Conservation (phyloP, 2,797 vertebrate genomes). For the Mus caroli region DNA sequence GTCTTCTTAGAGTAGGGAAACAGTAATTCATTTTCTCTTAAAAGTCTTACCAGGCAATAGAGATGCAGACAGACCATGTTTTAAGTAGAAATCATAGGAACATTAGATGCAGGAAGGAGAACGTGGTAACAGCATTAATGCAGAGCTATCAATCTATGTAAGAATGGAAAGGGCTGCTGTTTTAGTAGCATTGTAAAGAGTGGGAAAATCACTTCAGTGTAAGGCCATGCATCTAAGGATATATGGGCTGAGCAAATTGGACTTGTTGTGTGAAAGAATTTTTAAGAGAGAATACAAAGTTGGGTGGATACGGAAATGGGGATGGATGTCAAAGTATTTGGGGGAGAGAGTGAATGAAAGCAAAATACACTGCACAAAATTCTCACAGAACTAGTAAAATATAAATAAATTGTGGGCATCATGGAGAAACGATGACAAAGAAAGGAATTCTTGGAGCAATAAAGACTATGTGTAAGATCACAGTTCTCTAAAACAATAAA, state of each 20-base stretch:
- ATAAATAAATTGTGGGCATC: neutral
- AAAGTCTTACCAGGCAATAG: neutral
- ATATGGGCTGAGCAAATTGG: neutral
- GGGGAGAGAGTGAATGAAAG: too few relatives aligned
- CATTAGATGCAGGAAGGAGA: neutral
- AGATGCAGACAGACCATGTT: neutral
- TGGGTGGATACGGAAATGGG: neutral
- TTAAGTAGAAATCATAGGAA: constrained; percentile 33
- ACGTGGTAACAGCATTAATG: neutral
- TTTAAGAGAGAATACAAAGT: neutral
- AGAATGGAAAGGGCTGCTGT: neutral
- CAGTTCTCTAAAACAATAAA: neutral
- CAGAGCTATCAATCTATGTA: neutral
- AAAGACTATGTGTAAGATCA: neutral
- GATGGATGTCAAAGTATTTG: neutral
- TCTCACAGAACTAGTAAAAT: neutral
- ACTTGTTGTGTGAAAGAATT: neutral
- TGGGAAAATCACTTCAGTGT: neutral
- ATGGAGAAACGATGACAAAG: neutral
- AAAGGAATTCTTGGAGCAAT: neutral
- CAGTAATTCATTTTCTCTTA: neutral
- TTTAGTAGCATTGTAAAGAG: constrained; percentile 2
- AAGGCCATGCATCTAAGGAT: neutral
- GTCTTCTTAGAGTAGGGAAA: neutral
- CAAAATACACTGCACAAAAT: neutral